phyloP scores from a whole-genome alignment of 2,797 vertebrate genomes.

The Euphonia xanthogaster region DNA sequence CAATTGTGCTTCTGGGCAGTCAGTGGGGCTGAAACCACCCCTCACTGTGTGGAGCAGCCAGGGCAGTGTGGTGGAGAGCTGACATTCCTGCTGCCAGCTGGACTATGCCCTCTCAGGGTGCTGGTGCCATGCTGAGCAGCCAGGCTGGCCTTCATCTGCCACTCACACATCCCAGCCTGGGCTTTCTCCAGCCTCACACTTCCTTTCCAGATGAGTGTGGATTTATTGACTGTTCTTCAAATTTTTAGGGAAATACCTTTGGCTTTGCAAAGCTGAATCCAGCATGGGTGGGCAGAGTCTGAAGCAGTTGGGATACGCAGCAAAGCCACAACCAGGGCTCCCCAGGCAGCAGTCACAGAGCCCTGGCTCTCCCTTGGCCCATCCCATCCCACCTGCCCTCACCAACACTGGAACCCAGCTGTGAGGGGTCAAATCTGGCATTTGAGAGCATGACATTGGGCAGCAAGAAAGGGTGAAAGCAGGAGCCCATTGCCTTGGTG shows the following conservation, averaged over 20 bases:
- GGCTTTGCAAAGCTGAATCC: background rate
- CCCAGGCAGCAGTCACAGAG: rapidly evolving
- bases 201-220: background rate
- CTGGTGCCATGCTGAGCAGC: rapidly evolving
- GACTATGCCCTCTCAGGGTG: background rate
- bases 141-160: background rate
- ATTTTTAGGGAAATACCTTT: background rate
- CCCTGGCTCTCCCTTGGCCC: background rate
- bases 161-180: background rate
- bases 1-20: background rate
- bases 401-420: background rate
- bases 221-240: background rate
- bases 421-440: background rate
- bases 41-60: background rate
- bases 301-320: rapidly evolving
- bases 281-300: background rate
- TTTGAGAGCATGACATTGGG: rapidly evolving
- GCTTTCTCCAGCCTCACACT: background rate
- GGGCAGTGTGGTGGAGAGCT: background rate
- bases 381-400: background rate
- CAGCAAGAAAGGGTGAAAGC: background rate
- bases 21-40: background rate
- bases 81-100: background rate
- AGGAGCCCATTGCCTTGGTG: background rate
- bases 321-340: background rate